A percentile compares a stretch with the other conserved stretches of the same genome.
Evolutionary conservation across 2,113 vertebrate genomes (phyloP).

Genomic region (Mormoops blainvillei): DNA sequence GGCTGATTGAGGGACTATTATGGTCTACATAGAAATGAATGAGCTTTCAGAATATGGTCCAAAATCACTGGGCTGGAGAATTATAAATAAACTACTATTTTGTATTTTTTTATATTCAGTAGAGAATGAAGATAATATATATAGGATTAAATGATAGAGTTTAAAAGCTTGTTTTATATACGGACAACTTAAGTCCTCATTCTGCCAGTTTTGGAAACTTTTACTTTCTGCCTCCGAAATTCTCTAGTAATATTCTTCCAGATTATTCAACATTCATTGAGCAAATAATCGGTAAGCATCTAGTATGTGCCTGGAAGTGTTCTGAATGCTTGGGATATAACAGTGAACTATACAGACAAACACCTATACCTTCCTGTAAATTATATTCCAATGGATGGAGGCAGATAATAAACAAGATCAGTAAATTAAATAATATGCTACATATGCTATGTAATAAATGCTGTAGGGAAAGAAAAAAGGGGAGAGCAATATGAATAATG

Average conservation of each 20-base stretch:
- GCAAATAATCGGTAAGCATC: neutral
- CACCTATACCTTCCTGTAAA: neutral
- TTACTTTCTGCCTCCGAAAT: neutral
- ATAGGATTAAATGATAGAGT: neutral
- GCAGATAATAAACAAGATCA: neutral
- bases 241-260: neutral
- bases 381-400: neutral
- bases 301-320: neutral
- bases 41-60: neutral
- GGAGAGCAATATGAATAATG: neutral
- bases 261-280: neutral
- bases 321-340: neutral
- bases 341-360: neutral
- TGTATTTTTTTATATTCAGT: neutral
- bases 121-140: neutral
- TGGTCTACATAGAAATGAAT: neutral
- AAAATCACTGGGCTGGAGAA: neutral
- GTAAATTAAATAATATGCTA: neutral
- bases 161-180: neutral
- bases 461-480: neutral
- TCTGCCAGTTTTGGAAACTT: neutral
- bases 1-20: neutral
- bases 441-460: neutral
- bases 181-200: neutral
- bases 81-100: slow-evolving; percentile 2